Evolutionary conservation across 2,113 vertebrate genomes (phyloP).

Genomic region (Odontophorus gujanensis): DNA sequence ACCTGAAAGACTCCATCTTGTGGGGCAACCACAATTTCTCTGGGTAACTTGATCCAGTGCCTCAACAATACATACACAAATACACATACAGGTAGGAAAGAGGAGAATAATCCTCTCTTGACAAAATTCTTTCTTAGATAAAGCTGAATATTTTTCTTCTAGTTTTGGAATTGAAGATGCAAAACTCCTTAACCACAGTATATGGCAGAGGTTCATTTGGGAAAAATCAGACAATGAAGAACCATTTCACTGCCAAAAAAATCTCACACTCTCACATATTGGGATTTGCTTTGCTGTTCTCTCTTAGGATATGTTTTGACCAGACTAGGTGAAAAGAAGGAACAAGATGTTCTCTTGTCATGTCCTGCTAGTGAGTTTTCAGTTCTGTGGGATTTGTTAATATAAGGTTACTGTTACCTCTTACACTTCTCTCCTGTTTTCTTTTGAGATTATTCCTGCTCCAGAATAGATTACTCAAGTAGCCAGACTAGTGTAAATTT

Average conservation of each 20-base stretch:
- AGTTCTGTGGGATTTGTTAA: neutral
- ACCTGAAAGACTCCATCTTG: neutral
- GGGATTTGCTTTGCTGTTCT: neutral
- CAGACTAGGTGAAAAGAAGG: neutral
- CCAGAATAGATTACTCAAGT: neutral
- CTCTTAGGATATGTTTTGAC: neutral
- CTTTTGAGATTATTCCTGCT: neutral
- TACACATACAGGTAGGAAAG: neutral
- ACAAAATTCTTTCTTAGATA: neutral
- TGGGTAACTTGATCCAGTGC: neutral
- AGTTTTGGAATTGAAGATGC: neutral
- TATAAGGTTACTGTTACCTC: neutral
- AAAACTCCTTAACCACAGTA: neutral
- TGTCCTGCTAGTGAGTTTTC: neutral
- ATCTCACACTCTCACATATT: accelerated
- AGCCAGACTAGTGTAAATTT: neutral
- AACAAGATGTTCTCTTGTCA: neutral
- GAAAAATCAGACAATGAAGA: neutral
- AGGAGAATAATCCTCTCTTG: neutral
- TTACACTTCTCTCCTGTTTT: neutral
- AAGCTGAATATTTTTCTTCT: neutral
- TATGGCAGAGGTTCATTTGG: neutral
- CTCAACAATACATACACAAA: neutral
- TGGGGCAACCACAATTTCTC: neutral
- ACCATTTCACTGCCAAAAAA: neutral